Evolutionary conservation across 2,797 vertebrate species (phyloP), one percentile per base, ranked within the genome.

Genomic region (Diplodus puntazzo): DNA sequence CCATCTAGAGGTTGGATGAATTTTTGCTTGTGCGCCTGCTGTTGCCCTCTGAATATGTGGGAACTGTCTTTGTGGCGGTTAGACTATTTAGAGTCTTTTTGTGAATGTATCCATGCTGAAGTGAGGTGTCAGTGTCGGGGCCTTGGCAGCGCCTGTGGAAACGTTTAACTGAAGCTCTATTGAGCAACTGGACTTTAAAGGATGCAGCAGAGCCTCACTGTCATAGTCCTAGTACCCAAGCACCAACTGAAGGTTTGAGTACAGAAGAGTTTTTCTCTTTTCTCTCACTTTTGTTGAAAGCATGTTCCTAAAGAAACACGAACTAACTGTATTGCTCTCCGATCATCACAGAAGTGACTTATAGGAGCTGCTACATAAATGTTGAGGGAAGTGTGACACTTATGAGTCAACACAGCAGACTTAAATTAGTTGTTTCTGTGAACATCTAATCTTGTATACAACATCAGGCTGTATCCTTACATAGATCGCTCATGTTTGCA

Each of bases 121-220:
- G 85, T 79, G 87, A 82, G 88, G 88, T 91, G 87, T 89, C 80
- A 0, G 77, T 92, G 88, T 90, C 87, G 30, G 67, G 77, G 87
- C 72, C 84, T 89, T 94, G 91, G 93, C 94, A 89, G 83, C 14
- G 27, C 10, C 59, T 30, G 76, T 86, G 88, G 87, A 94, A 93
- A 92, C 70, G 42, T 87, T 91, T 82, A 92, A 85, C 87, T 66
- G 85, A 84, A 80, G 75, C 80, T 62, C 79, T 79, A 79, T 82
- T 79, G 65, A 85, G 61, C 71, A 57, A 55, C 52, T 27, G 63
- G 45, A 68, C 65, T 78, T 77, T 30, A 49, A 83, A 69, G 49
- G 76, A 88, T 77, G 69, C 60, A 71, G 79, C 63, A 52, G 23
- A 59, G 57, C 76, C 79, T 77, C 77, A 1, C 25, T 75, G 68